phyloP scores from a whole-genome alignment of 2,888 invertebrate genomes.

The Oeneis ivallda region DNA sequence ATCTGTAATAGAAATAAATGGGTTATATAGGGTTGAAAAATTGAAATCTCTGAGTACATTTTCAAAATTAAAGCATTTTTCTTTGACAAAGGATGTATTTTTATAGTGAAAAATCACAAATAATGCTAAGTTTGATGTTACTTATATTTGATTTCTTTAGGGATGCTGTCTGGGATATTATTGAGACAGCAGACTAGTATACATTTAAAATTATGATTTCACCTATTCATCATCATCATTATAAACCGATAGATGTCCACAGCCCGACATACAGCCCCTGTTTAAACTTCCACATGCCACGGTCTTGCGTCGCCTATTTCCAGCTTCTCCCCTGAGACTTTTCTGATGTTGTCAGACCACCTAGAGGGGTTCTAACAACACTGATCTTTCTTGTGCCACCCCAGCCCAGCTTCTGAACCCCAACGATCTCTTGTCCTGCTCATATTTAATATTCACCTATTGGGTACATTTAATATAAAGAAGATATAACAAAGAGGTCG shows the following conservation, averaged over 20 bases:
- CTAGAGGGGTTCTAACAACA: no score
- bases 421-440: no score
- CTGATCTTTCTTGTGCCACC: no score
- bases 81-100: background rate
- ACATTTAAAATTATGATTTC: background rate
- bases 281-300: no score
- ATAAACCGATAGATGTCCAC: no score
- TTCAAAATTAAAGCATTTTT: background rate
- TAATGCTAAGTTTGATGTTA: background rate
- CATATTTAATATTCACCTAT: no score
- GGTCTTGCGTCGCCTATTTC: no score
- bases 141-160: background rate
- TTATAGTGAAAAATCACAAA: background rate
- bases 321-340: no score
- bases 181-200: background rate
- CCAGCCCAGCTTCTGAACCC: no score
- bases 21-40: background rate
- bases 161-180: background rate
- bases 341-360: no score
- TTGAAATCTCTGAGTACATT: background rate
- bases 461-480: background rate
- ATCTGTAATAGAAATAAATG: conserved; percentile 79
- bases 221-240: no score
- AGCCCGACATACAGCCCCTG: no score
- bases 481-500: background rate